Percentiles rank a stretch among this genome's conserved stretches.
phyloP scores from a whole-genome alignment of 2,888 invertebrate genomes.

The Oligia strigilis region DNA sequence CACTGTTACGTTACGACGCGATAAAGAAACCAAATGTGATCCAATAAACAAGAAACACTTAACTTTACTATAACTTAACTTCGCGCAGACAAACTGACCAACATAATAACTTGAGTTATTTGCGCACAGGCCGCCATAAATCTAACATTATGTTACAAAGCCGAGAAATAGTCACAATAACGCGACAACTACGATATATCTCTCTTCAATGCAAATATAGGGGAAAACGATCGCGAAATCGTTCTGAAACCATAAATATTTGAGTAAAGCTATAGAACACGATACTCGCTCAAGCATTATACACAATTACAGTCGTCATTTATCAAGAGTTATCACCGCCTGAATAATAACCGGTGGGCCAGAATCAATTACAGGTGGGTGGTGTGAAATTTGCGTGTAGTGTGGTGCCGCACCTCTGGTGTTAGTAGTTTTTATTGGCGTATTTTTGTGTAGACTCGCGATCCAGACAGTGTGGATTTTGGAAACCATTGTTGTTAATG shows the following conservation, averaged over 20 bases:
- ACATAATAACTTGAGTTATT: conserved; percentile 55
- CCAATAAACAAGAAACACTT: conserved; percentile 55
- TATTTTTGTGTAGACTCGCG: conserved; percentile 42
- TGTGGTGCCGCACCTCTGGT: conserved; percentile 65
- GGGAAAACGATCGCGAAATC: conserved; percentile 62
- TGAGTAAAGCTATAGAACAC: conserved; percentile 60
- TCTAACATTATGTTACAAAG: conserved; percentile 60
- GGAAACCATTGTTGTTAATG: neutral
- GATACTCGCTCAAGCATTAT: conserved; percentile 70
- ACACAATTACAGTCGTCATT: conserved; percentile 77
- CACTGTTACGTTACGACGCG: neutral
- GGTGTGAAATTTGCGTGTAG: conserved; percentile 66
- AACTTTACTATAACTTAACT: conserved; percentile 38
- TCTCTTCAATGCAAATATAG: conserved; percentile 68
- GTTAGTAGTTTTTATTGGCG: conserved; percentile 30
- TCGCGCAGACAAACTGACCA: conserved; percentile 49
- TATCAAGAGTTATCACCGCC: conserved; percentile 79
- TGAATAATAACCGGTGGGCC: conserved; percentile 72
- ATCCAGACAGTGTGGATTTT: conserved; percentile 52
- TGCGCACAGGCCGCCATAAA: conserved; percentile 55
- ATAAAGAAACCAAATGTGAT: conserved; percentile 34
- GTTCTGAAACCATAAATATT: conserved; percentile 65
- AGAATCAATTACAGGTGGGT: conserved; percentile 67
- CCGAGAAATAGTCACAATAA: conserved; percentile 61
- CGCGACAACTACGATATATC: conserved; percentile 58